Percentiles rank a stretch among this genome's conserved stretches.
These are phyloP conservation scores for Tragelaphus strepsiceros DNA, from an alignment of 2,113 vertebrate species.

Conservation along the genomic window DNA sequence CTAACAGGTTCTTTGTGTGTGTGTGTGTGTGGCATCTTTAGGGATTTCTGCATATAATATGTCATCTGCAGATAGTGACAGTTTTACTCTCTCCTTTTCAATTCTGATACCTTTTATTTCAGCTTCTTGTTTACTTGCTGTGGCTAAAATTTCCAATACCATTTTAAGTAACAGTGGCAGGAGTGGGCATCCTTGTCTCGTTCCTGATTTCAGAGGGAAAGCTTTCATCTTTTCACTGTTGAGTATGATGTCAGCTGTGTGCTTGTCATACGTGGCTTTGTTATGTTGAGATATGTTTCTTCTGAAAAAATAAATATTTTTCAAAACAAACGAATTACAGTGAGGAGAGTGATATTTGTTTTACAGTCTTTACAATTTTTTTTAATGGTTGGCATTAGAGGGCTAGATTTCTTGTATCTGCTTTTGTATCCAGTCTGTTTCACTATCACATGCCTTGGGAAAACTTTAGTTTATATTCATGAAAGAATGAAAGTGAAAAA, in stretches of 20 bases:
- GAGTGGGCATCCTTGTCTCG: neutral
- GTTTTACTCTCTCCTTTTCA: neutral
- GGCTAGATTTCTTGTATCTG: neutral
- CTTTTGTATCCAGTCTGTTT: neutral
- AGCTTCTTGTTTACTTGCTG: neutral
- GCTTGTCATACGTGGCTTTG: neutral
- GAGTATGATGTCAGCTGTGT: neutral
- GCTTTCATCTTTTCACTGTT: neutral
- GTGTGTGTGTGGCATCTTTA: neutral
- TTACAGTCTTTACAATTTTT: neutral
- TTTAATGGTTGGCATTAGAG: neutral
- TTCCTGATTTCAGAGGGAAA: neutral
- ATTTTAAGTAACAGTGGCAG: neutral
- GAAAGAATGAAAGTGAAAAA: conserved; percentile 3
- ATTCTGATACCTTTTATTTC: neutral
- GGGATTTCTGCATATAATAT: neutral
- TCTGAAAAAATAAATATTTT: neutral
- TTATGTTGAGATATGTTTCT: neutral
- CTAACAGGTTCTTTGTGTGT: neutral
- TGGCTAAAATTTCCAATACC: neutral
- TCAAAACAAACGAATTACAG: neutral
- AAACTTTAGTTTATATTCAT: neutral
- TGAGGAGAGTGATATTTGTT: neutral
- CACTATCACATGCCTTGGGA: neutral
- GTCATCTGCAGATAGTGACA: neutral